Conservation (phyloP, 23 tunicate species). For the Corella eumyota region DNA sequence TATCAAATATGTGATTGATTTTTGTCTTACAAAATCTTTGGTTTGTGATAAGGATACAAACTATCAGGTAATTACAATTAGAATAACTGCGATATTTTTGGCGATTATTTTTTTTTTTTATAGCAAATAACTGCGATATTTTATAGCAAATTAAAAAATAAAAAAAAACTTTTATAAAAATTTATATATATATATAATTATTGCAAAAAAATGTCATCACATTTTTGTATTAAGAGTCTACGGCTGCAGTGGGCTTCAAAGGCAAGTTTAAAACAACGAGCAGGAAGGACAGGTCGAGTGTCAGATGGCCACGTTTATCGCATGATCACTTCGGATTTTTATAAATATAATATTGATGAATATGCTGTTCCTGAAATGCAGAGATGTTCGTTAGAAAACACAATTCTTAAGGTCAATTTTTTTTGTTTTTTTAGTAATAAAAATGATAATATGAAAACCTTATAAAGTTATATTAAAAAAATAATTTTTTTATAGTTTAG, state of each 20-base stretch:
- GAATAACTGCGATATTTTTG: not conserved
- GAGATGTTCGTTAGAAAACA: conserved; percentile 65
- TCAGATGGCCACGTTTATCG: conserved; percentile 66
- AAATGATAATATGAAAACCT: no score
- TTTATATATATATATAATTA: no score
- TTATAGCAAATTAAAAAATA: no score
- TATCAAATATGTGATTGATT: conserved; percentile 81
- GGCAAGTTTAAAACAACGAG: conserved; percentile 60
- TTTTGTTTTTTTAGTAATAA: not conserved
- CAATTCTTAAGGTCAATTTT: conserved; percentile 24
- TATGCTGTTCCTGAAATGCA: conserved; percentile 69
- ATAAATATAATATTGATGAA: conserved; percentile 23
- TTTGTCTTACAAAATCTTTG: conserved; percentile 69
- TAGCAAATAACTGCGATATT: not conserved
- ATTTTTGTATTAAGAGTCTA: conserved; percentile 17
- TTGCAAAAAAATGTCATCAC: no score
- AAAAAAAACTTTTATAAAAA: no score
- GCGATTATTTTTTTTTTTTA: not conserved
- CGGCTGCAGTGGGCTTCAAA: conserved; percentile 82
- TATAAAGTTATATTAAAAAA: no score
- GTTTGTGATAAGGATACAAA: conserved; percentile 63
- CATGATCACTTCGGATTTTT: conserved; percentile 35
- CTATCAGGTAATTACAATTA: conserved; percentile 19
- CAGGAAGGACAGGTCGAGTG: conserved; percentile 88
- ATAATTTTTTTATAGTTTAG: no score